A percentile compares a stretch with the other conserved stretches of the same genome.
These are phyloP conservation scores for Callorhinus ursinus DNA, from an alignment of 2,113 vertebrate genomes.

Conservation along the genomic window DNA sequence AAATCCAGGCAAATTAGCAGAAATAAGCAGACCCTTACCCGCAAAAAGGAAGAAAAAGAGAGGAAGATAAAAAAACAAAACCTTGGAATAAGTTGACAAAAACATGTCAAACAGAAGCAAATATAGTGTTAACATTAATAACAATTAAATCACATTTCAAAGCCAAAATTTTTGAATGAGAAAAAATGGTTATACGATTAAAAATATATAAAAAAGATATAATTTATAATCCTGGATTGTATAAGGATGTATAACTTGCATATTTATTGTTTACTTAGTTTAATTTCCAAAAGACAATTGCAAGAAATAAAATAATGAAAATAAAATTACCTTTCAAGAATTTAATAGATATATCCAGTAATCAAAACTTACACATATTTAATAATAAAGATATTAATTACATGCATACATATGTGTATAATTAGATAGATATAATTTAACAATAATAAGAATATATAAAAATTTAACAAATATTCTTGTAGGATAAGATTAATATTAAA, in stretches of 20 bases:
- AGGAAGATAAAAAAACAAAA: fast-evolving
- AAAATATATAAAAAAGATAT: neutral
- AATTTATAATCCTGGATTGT: neutral
- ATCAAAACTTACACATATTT: neutral
- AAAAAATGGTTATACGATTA: neutral
- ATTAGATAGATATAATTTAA: neutral
- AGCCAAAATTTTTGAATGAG: neutral
- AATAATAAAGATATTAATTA: neutral
- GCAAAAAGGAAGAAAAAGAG: neutral
- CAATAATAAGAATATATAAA: neutral
- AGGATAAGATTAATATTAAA: neutral
- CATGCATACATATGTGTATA: neutral
- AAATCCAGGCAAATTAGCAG: neutral
- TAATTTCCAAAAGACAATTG: neutral
- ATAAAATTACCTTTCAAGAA: neutral
- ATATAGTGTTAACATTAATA: neutral
- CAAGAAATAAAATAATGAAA: neutral
- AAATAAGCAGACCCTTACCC: neutral
- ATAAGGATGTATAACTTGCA: too few relatives aligned
- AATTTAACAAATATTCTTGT: neutral
- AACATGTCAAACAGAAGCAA: neutral
- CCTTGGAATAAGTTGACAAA: neutral
- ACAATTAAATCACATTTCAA: neutral
- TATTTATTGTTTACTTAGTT: too few relatives aligned
- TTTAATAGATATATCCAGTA: neutral